A percentile compares a stretch with the other conserved stretches of the same genome.
Conservation (phyloP, 2,888 invertebrate species). For the Mycalesis mineus region DNA sequence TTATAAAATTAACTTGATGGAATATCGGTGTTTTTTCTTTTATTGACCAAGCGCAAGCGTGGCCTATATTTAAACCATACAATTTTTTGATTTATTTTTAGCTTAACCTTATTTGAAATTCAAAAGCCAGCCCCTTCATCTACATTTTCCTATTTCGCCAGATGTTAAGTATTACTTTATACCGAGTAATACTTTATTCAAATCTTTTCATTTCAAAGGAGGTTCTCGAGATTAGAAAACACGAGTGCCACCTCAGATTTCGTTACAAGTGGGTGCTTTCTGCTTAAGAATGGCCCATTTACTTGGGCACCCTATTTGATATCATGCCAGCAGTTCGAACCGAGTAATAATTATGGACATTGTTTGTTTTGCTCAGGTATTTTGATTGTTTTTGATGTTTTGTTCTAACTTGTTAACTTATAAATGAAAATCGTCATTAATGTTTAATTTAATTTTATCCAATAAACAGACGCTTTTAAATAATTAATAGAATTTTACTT, state of each 20-base stretch:
- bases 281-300: constrained; percentile 25
- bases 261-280: constrained; percentile 25
- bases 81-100: background rate
- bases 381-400: background rate
- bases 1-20: background rate
- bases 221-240: constrained; percentile 29
- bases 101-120: constrained; percentile 8
- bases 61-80: background rate
- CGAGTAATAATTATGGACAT: constrained; percentile 10
- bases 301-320: constrained; percentile 17
- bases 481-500: too few relatives aligned
- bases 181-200: constrained; percentile 24
- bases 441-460: too few relatives aligned
- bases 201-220: constrained; percentile 27
- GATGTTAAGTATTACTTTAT: constrained; percentile 9
- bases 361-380: background rate
- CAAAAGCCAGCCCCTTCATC: constrained; percentile 8
- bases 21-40: background rate
- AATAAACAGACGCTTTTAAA: too few relatives aligned
- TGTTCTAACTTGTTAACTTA: background rate
- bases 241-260: constrained; percentile 29
- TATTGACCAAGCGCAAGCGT: background rate
- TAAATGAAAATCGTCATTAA: too few relatives aligned
- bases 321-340: constrained; percentile 16
- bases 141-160: constrained; percentile 7